Conservation (phyloP, 2,797 vertebrate species). For the Enteromius anoplus region DNA sequence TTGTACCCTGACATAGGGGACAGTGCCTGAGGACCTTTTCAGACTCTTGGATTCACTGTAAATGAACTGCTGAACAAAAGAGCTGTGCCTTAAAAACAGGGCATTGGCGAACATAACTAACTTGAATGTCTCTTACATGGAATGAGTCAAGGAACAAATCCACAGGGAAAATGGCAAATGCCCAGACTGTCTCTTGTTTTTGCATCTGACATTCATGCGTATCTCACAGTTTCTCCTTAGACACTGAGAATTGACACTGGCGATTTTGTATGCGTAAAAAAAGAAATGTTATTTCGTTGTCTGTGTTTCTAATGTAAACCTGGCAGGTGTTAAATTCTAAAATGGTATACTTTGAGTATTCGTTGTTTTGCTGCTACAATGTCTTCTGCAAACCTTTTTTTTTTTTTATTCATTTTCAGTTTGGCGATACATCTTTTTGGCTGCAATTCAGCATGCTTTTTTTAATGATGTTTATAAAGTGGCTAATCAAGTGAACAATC, state of each 20-base stretch:
- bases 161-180: conserved; percentile 5
- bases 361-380: conserved; percentile 5
- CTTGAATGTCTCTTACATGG: neutral
- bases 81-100: neutral
- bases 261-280: conserved; percentile 13
- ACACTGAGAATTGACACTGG: neutral
- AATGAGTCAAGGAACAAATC: conserved; percentile 11
- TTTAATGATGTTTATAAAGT: neutral
- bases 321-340: neutral
- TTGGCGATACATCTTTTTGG: neutral
- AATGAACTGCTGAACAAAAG: conserved; percentile 7
- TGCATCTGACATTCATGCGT: conserved; percentile 15
- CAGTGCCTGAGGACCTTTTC: conserved; percentile 14
- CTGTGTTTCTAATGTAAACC: neutral
- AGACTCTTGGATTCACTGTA: neutral
- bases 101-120: conserved; percentile 7
- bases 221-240: neutral
- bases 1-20: neutral
- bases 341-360: neutral
- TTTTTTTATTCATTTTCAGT: neutral
- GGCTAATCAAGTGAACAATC: neutral
- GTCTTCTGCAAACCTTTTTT: neutral
- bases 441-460: neutral
- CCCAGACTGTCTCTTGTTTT: conserved; percentile 3
- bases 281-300: neutral